Conservation (phyloP, 2,113 vertebrate species). For the Loxodonta africana region DNA sequence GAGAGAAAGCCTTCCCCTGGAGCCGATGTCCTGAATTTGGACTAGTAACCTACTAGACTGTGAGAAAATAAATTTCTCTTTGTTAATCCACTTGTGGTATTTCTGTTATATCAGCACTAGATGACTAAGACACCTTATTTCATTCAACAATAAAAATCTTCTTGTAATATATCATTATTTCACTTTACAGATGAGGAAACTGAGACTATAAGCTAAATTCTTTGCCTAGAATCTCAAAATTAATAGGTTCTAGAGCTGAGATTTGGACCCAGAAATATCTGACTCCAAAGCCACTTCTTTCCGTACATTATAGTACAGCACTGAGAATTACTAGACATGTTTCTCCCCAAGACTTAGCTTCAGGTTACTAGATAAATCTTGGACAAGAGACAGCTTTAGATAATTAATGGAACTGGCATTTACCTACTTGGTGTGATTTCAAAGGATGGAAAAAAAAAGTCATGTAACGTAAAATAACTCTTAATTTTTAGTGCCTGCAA, state of each 20-base stretch:
- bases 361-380: conserved; percentile 51
- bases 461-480: conserved; percentile 36
- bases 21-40: too few species aligned
- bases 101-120: too few species aligned
- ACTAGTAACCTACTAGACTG: too few species aligned
- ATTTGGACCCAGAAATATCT: conserved; percentile 28
- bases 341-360: conserved; percentile 15
- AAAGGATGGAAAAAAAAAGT: background rate
- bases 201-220: background rate
- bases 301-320: background rate
- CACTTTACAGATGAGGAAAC: conserved; percentile 19
- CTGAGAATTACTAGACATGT: background rate
- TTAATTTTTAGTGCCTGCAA: conserved; percentile 12
- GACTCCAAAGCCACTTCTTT: background rate
- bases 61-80: too few species aligned
- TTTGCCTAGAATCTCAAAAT: background rate
- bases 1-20: too few species aligned
- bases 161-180: conserved; percentile 55
- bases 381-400: conserved; percentile 1
- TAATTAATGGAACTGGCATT: conserved; percentile 25
- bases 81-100: too few species aligned
- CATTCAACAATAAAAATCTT: conserved; percentile 46
- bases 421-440: conserved; percentile 26
- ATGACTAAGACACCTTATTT: background rate
- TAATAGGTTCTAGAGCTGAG: background rate